Conservation (phyloP, 2,113 vertebrate genomes). For the Coregonus clupeaformis region DNA sequence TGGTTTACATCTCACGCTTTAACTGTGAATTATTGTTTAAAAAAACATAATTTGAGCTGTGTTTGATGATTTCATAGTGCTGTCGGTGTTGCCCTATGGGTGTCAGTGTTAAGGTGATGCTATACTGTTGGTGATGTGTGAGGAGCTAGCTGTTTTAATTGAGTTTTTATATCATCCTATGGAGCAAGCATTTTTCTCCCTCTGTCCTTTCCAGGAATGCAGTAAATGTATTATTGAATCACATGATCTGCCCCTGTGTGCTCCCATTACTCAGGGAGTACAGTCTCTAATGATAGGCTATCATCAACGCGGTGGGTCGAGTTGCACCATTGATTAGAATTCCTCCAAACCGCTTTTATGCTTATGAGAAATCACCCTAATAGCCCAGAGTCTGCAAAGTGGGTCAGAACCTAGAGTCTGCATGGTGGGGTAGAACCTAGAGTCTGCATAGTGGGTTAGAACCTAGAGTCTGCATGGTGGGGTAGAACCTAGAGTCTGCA, state of each 20-base stretch:
- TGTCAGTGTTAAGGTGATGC: no score
- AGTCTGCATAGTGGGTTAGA: no score
- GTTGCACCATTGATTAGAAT: conserved; percentile 72
- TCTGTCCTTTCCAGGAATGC: conserved; percentile 47
- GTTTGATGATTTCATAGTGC: no score
- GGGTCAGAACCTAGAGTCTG: not conserved
- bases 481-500: no score
- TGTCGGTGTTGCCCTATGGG: no score
- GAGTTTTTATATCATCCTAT: conserved; percentile 38
- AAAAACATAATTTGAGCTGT: no score
- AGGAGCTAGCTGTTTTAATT: conserved; percentile 41
- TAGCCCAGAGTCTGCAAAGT: conserved; percentile 50
- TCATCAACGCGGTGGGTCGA: conserved; percentile 70
- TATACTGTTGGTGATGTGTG: no score
- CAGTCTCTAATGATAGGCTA: conserved; percentile 74
- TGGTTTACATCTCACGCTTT: not conserved
- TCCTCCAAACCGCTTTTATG: conserved; percentile 73
- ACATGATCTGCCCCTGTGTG: conserved; percentile 68
- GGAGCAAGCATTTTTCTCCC: conserved; percentile 24
- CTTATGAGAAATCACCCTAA: conserved; percentile 74
- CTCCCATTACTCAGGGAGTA: conserved; percentile 73
- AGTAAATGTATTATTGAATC: conserved; percentile 72
- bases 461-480: no score
- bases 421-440: no score
- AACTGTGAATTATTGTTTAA: not conserved